Evolutionary conservation across 2,888 invertebrate genomes (phyloP).

Genomic region (Tiliacea aurago): DNA sequence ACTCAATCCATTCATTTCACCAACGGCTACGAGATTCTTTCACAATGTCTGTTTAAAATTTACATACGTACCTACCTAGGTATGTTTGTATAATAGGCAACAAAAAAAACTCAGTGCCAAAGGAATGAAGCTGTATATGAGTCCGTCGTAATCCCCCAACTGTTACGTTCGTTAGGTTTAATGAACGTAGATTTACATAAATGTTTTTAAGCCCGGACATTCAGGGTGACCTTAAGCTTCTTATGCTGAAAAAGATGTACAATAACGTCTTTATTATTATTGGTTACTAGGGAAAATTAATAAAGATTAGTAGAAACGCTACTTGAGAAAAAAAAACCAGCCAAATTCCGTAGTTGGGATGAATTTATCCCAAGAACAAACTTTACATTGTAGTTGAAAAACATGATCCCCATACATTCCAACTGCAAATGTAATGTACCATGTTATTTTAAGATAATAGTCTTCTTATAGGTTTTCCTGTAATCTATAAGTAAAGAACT

Average conservation of each 20-base stretch:
- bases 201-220: slow-evolving; percentile 73
- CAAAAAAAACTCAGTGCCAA: slow-evolving; percentile 50
- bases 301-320: too few species aligned
- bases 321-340: too few species aligned
- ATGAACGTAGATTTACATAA: slow-evolving; percentile 82
- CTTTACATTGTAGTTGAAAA: too few species aligned
- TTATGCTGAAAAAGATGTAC: slow-evolving; percentile 57
- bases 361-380: too few species aligned
- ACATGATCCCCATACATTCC: too few species aligned
- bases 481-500: too few species aligned
- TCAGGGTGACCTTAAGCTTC: slow-evolving; percentile 67
- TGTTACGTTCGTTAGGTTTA: slow-evolving; percentile 79
- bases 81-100: slow-evolving; percentile 13
- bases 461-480: too few species aligned
- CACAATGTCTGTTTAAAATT: neutral
- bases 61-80: neutral
- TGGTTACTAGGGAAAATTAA: neutral
- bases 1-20: neutral
- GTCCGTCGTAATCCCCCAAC: slow-evolving; percentile 70
- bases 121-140: slow-evolving; percentile 65
- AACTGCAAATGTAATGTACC: too few species aligned
- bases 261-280: slow-evolving; percentile 43
- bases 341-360: too few species aligned
- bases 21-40: slow-evolving; percentile 21
- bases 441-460: too few species aligned